Evolutionary conservation across 2,888 invertebrate species (phyloP).

Genomic region (Oeneis ivallda): DNA sequence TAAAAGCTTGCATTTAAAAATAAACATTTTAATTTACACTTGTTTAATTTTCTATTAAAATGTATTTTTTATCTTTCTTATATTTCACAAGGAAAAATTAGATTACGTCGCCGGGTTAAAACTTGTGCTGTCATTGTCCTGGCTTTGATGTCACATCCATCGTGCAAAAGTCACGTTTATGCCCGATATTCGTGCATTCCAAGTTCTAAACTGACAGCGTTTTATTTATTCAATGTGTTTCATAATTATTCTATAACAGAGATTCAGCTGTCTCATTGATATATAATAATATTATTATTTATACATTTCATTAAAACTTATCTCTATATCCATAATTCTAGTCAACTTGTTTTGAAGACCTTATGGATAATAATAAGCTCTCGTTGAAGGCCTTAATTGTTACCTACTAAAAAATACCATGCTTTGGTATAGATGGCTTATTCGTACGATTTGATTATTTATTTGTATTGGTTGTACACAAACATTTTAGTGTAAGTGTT

Average conservation of each 20-base stretch:
- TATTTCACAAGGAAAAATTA: not conserved
- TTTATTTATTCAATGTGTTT: not conserved
- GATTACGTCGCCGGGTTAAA: not conserved
- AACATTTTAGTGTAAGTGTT: conserved; percentile 4
- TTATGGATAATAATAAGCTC: too few relatives aligned
- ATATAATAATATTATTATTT: not conserved
- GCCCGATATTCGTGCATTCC: not conserved
- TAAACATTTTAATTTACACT: too few relatives aligned
- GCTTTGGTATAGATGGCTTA: too few relatives aligned
- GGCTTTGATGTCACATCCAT: conserved; percentile 3
- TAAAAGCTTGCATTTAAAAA: too few relatives aligned
- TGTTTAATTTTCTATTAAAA: too few relatives aligned
- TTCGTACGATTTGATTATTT: too few relatives aligned
- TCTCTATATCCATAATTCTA: too few relatives aligned
- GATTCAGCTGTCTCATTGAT: not conserved
- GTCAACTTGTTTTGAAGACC: too few relatives aligned
- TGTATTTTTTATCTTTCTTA: too few relatives aligned
- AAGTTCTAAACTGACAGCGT: not conserved
- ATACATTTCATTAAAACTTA: not conserved
- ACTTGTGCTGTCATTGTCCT: not conserved
- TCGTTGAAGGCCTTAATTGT: too few relatives aligned
- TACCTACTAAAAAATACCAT: too few relatives aligned
- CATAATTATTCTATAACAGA: not conserved
- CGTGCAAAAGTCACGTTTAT: not conserved
- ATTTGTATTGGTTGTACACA: too few relatives aligned